Evolutionary conservation across 2,888 invertebrate species (phyloP).

Genomic region (Poecilobothrus nobilitatus): DNA sequence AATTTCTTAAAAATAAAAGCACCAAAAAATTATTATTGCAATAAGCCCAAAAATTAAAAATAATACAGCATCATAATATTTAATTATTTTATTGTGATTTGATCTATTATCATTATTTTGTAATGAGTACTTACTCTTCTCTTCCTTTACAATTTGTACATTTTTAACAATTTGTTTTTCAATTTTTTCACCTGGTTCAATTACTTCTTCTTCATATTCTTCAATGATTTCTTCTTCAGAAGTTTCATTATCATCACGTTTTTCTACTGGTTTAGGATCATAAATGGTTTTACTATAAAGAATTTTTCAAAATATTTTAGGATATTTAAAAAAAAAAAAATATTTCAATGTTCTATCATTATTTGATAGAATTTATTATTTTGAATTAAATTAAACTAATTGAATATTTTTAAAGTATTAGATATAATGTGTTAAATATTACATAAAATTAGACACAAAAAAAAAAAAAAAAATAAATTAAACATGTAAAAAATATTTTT

Average conservation of each 20-base stretch:
- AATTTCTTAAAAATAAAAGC: neutral
- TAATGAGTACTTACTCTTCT: neutral
- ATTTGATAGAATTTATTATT: too few species aligned
- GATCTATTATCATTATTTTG: neutral
- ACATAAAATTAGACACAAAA: too few species aligned
- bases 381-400: too few species aligned
- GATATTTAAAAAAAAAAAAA: too few species aligned
- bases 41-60: neutral
- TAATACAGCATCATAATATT: neutral
- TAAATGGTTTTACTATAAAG: slow-evolving; percentile 34
- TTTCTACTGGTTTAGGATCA: slow-evolving; percentile 36
- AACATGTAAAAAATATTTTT: too few species aligned
- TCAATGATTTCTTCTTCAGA: slow-evolving; percentile 42
- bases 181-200: slow-evolving; percentile 42
- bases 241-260: slow-evolving; percentile 33
- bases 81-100: neutral
- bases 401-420: too few species aligned
- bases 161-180: slow-evolving; percentile 33
- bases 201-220: slow-evolving; percentile 43
- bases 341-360: too few species aligned
- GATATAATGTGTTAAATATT: too few species aligned
- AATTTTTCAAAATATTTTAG: slow-evolving; percentile 15
- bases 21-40: neutral
- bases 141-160: neutral
- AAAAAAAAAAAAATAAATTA: too few species aligned